phyloP scores from a whole-genome alignment of 2,888 invertebrate genomes.

The Microctonus brassicae region DNA sequence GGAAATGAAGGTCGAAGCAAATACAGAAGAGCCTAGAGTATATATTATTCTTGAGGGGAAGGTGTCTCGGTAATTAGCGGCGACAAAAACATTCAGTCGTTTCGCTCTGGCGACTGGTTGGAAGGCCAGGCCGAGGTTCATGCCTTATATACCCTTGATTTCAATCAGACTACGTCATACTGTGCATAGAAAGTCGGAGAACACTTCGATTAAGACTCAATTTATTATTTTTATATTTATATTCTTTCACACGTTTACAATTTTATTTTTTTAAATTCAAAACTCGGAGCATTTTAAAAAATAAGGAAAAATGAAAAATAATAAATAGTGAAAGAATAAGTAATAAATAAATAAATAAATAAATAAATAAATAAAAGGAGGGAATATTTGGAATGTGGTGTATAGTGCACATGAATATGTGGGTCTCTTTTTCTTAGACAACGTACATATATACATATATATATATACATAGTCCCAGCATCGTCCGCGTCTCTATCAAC shows the following conservation, averaged over 20 bases:
- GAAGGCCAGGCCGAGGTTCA: constrained; percentile 3
- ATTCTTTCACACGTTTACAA: too few species aligned
- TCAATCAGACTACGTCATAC: constrained; percentile 15
- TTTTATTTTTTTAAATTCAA: neutral
- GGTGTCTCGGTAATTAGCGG: constrained; percentile 52
- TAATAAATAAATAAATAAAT: constrained; percentile 39
- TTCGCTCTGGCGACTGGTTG: constrained; percentile 27
- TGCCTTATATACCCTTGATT: constrained; percentile 17
- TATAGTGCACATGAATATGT: constrained; percentile 56
- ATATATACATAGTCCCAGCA: constrained; percentile 49
- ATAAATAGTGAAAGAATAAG: constrained; percentile 31
- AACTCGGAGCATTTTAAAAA: too few species aligned
- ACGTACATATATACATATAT: constrained; percentile 61
- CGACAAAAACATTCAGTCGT: constrained; percentile 45
- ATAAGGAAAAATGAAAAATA: neutral
- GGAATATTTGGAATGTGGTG: constrained; percentile 61
- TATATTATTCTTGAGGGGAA: constrained; percentile 28
- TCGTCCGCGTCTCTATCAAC: constrained; percentile 68
- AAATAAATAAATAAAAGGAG: too few species aligned
- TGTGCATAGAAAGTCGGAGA: constrained; percentile 26
- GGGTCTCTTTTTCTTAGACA: constrained; percentile 60
- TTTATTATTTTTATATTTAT: neutral
- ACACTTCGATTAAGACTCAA: constrained; percentile 19
- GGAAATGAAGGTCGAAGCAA: constrained; percentile 25
- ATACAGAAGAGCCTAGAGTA: neutral